Base-by-base conservation (phyloP, 2,888 invertebrate genomes). In the Ectropis crepuscularia region DNA sequence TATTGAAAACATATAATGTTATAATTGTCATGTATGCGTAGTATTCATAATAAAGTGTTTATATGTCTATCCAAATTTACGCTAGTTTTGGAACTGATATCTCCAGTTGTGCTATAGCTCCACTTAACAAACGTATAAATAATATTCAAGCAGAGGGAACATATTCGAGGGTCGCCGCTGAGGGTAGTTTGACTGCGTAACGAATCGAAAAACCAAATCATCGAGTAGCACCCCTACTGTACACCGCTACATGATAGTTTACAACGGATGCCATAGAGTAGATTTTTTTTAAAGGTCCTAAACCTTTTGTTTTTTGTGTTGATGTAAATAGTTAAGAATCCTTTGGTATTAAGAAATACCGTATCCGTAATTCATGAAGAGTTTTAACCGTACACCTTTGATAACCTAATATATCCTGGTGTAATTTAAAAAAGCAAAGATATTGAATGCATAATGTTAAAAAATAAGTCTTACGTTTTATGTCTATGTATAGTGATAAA, bases 191-290 rank as follows among this genome's bases (percentile, higher is more conserved):
- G 92, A 90, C 91, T 89, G 92, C 92, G 92, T 92, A 92, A 92
- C 92, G 92, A 92, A 92, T 92, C 91, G 92, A 91, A 90, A 92
- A 92, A 92, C 92, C 92, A 92, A 92, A 92, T 92, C 92, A 92
- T 92, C 90, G 90, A 92, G 92, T 91, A 83, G 91, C 90, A 89
- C 92, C 92, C 92, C 92, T 90, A 87, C 84, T 80, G 88, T 80
- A 88, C 83, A 85, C 88, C 87, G 85, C 89, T 89, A 87, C 89
- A 90, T 91, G 91, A 92, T 92, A 92, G 92, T 92, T 91, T 81
- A 80, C 78, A 80, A 74, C 62, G 69, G 71, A 76, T 60, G 65
- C 65, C 38, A 63, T 89, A 73, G 90, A 92, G 88, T 75, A 67
- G 73, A 45, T n/a, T 43, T 28, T 28, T 28, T 28, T 28, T 4